Conservation (phyloP, 2,888 invertebrate genomes). For the Hipparchia semele region DNA sequence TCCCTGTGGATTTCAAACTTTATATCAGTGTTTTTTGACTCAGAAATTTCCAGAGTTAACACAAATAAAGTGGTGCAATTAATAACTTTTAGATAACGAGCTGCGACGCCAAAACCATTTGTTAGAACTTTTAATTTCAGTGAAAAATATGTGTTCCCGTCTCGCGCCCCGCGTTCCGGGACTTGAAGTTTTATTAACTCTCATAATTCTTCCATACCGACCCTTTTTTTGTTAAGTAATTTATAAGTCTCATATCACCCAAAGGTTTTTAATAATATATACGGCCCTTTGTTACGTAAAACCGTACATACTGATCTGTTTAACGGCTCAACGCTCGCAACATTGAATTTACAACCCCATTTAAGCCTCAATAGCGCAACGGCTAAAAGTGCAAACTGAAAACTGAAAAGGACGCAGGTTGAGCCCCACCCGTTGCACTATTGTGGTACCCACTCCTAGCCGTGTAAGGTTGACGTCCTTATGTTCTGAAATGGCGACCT, state of each 20-base stretch:
- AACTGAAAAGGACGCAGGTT: no score
- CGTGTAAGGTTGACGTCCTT: no score
- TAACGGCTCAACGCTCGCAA: no score
- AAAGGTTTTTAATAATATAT: background rate
- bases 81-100: slow-evolving; percentile 22
- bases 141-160: slow-evolving; percentile 21
- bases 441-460: no score
- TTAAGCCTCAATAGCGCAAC: no score
- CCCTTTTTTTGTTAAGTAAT: slow-evolving; percentile 19
- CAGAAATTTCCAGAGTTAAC: background rate
- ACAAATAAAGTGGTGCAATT: slow-evolving; percentile 17
- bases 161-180: background rate
- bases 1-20: background rate
- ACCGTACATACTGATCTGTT: background rate
- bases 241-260: slow-evolving; percentile 17
- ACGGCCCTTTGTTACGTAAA: background rate
- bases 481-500: no score
- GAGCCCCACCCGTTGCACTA: no score
- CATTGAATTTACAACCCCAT: no score
- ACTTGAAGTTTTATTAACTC: slow-evolving; percentile 24
- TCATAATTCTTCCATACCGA: slow-evolving; percentile 20
- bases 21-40: background rate
- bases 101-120: slow-evolving; percentile 21
- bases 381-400: no score
- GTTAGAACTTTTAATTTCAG: slow-evolving; percentile 32